Percentiles rank a stretch among this genome's conserved stretches.
These are phyloP conservation scores for Vidua chalybeata DNA, from an alignment of 2,113 vertebrate species.

Conservation along the genomic window DNA sequence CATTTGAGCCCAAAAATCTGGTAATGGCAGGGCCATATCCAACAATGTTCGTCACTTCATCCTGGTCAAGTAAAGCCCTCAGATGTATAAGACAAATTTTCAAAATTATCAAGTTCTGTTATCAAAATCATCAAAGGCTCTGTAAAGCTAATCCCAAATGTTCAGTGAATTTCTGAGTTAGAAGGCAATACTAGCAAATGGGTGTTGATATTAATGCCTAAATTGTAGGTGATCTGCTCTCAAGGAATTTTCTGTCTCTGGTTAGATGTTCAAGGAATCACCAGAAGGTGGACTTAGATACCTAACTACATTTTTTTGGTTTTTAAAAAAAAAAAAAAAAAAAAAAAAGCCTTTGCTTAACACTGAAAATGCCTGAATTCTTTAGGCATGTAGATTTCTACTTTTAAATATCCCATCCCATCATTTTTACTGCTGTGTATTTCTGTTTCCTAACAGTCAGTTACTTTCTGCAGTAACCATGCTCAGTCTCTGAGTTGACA, in stretches of 20 bases:
- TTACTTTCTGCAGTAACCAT: not conserved
- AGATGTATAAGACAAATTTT: not conserved
- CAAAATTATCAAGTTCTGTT: not conserved
- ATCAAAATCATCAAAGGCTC: not conserved
- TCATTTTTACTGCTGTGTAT: not conserved
- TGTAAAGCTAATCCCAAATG: not conserved
- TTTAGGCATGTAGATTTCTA: not conserved
- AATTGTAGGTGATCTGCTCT: not conserved
- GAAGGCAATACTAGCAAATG: not conserved
- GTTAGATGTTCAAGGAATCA: slow-evolving; percentile 32
- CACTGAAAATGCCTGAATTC: not conserved
- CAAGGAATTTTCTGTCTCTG: not conserved
- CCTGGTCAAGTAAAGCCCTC: not conserved
- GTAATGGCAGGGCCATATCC: not conserved
- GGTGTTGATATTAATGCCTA: not conserved
- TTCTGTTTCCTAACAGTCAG: not conserved
- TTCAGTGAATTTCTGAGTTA: not conserved
- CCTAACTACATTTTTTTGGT: not conserved
- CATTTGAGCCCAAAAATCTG: not conserved
- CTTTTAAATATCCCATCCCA: not conserved
- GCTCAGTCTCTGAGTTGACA: not conserved
- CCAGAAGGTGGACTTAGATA: slow-evolving; percentile 53
- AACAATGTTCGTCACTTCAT: not conserved
- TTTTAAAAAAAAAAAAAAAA: not conserved
- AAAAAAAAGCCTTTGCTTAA: not conserved